phyloP scores from a whole-genome alignment of 2,113 vertebrate species.

The Coregonus clupeaformis region DNA sequence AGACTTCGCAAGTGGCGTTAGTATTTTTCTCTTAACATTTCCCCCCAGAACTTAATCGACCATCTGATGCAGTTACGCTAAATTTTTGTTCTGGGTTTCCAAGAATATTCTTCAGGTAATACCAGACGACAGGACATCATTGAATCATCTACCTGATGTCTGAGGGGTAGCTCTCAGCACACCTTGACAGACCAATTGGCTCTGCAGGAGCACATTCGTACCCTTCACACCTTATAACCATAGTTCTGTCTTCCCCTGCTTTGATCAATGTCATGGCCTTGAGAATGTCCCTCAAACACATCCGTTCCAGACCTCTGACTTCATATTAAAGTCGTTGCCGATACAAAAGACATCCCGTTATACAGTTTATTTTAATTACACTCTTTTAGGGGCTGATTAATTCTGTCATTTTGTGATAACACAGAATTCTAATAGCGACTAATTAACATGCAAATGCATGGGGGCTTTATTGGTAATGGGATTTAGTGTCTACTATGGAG shows the following conservation, averaged over 20 bases:
- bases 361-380: constrained; percentile 34
- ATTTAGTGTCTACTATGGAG: constrained; percentile 33
- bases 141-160: constrained; percentile 9
- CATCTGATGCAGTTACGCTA: too few species aligned
- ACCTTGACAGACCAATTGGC: constrained; percentile 1
- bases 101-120: not conserved
- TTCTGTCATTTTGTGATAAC: constrained; percentile 59
- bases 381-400: constrained; percentile 54
- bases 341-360: constrained; percentile 11
- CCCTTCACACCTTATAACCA: constrained; percentile 10
- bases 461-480: constrained; percentile 48
- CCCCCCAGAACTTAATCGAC: too few species aligned
- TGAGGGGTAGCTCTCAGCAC: not conserved
- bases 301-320: constrained; percentile 16
- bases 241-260: constrained; percentile 1
- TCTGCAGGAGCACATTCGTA: constrained; percentile 15
- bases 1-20: too few species aligned
- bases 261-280: constrained; percentile 18
- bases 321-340: not conserved
- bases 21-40: too few species aligned
- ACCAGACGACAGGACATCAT: not conserved
- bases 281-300: constrained; percentile 9
- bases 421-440: constrained; percentile 55
- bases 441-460: constrained; percentile 63
- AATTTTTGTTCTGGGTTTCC: too few species aligned